These are phyloP conservation scores for Cavia aperea DNA, from an alignment of 2,113 vertebrate genomes.

Conservation along the genomic window DNA sequence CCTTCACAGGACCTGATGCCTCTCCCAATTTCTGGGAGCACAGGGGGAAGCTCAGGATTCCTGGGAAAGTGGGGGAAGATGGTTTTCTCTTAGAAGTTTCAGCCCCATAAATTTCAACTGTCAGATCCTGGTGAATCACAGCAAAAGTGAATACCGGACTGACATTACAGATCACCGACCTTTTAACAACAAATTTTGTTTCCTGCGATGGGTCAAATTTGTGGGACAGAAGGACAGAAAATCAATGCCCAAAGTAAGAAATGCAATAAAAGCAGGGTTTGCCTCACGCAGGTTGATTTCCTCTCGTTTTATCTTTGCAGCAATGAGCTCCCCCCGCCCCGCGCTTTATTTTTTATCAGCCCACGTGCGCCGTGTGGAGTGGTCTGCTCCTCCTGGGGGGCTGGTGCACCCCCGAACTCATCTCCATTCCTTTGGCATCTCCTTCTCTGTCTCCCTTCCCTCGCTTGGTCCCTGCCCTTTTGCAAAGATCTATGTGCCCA, in stretches of 20 bases:
- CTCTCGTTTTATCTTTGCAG: slow-evolving; percentile 49
- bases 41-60: neutral
- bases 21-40: neutral
- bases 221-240: slow-evolving; percentile 85
- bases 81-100: slow-evolving; percentile 29
- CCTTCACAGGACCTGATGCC: neutral
- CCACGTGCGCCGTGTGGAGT: neutral
- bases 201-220: slow-evolving; percentile 80
- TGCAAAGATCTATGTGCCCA: neutral
- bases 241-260: slow-evolving; percentile 84
- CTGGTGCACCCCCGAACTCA: neutral
- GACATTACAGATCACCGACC: slow-evolving; percentile 70
- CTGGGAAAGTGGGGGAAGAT: neutral
- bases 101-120: slow-evolving; percentile 59
- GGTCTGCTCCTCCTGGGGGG: neutral
- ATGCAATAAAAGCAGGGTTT: slow-evolving; percentile 80
- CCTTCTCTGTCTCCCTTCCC: neutral
- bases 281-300: slow-evolving; percentile 58
- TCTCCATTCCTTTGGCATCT: neutral
- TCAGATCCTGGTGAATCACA: slow-evolving; percentile 44
- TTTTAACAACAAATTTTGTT: slow-evolving; percentile 80
- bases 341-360: slow-evolving; percentile 52
- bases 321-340: neutral
- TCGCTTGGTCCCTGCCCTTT: neutral
- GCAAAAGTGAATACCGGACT: slow-evolving; percentile 75